Percentiles rank a stretch among this genome's conserved stretches.
Evolutionary conservation across 1,140 invertebrate species (phyloP).

Genomic region (Ceratina japonica): DNA sequence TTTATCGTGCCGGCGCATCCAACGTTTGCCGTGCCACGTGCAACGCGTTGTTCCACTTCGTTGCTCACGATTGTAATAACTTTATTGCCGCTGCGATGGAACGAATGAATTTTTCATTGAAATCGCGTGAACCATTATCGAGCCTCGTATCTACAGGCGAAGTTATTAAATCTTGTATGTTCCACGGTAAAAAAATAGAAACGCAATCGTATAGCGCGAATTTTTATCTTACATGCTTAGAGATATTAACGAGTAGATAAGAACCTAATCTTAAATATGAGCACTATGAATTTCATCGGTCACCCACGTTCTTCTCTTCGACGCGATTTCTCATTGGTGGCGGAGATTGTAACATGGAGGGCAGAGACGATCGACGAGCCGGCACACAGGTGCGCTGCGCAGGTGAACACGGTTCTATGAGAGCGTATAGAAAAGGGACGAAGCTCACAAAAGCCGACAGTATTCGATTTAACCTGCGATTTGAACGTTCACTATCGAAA

Average conservation of each 20-base stretch:
- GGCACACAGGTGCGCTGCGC: conserved; percentile 34
- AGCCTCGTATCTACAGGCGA: too few relatives aligned
- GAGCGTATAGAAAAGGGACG: background rate
- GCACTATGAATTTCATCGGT: background rate
- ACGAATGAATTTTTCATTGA: too few relatives aligned
- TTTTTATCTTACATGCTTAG: too few relatives aligned
- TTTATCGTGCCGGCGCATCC: conserved; percentile 2
- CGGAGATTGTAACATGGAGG: conserved; percentile 9
- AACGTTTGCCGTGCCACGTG: background rate
- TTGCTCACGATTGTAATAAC: background rate
- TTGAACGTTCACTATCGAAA: background rate
- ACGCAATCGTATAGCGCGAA: too few relatives aligned
- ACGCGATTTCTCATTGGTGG: background rate
- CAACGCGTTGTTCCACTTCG: background rate
- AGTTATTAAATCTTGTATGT: too few relatives aligned
- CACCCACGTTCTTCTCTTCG: too few relatives aligned
- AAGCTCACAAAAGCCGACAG: too few relatives aligned
- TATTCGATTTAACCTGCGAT: background rate
- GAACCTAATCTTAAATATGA: too few relatives aligned
- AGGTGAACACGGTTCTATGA: conserved; percentile 38
- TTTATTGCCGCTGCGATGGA: background rate
- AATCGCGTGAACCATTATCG: too few relatives aligned
- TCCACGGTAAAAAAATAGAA: too few relatives aligned
- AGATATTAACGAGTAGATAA: too few relatives aligned
- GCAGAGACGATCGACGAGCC: conserved; percentile 50